Conservation (phyloP, 2,113 vertebrate species). For the Myrmecophaga tridactyla region DNA sequence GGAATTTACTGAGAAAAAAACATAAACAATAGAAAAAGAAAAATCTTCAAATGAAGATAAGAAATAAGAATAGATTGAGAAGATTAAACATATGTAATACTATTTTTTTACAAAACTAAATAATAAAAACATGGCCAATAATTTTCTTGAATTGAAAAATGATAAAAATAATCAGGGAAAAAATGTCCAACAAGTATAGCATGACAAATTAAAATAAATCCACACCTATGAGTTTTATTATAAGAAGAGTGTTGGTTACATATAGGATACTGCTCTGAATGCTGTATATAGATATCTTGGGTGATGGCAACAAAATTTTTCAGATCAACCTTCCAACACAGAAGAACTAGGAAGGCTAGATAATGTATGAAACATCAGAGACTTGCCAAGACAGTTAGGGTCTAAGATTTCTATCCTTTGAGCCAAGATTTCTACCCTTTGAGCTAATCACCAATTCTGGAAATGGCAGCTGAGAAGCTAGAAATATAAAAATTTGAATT, state of each 20-base stretch:
- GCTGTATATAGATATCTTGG: neutral
- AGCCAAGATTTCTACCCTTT: neutral
- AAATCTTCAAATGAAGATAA: neutral
- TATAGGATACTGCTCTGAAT: neutral
- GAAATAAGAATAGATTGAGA: neutral
- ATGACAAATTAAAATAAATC: neutral
- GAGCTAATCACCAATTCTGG: neutral
- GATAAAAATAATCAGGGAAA: too few relatives aligned
- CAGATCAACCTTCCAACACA: neutral
- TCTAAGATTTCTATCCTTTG: too few relatives aligned
- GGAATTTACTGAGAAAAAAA: neutral
- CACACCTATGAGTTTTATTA: neutral
- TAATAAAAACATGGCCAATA: neutral
- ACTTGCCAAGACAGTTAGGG: neutral
- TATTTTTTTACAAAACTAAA: neutral
- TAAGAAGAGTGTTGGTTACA: neutral
- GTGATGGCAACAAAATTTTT: neutral
- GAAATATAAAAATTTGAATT: neutral
- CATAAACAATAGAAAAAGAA: neutral
- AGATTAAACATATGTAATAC: neutral
- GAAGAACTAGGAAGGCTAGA: neutral
- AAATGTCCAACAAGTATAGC: too few relatives aligned
- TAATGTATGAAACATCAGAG: neutral
- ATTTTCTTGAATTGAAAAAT: neutral
- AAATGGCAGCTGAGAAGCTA: neutral